These are phyloP conservation scores for Micromesistius poutassou DNA, from an alignment of 2,797 vertebrate genomes.

Conservation along the genomic window DNA sequence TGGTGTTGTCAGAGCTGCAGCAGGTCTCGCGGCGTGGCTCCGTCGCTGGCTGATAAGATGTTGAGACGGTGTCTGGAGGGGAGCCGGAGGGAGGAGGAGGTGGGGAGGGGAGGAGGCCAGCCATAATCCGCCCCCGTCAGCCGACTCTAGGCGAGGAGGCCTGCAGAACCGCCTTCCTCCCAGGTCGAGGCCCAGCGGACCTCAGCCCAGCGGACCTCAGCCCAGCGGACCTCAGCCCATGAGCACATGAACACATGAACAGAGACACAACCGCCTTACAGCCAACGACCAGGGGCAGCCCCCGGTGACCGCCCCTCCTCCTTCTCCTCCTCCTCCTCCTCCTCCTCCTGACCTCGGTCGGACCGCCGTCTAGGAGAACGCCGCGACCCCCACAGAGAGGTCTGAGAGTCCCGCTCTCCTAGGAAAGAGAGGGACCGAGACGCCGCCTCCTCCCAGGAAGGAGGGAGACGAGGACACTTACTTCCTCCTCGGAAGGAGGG, in stretches of 20 bases:
- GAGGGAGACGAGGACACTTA: not conserved
- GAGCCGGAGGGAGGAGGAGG: constrained; percentile 43
- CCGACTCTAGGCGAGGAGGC: not conserved
- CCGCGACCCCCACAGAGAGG: not conserved
- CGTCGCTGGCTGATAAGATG: constrained; percentile 17
- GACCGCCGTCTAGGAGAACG: no score
- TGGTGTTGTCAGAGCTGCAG: constrained; percentile 16
- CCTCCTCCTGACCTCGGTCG: not conserved
- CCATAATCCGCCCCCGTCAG: constrained; percentile 7
- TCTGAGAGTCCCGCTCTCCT: not conserved
- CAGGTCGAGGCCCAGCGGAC: no score
- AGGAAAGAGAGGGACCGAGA: not conserved
- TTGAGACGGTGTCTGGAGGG: constrained; percentile 42
- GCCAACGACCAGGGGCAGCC: constrained; percentile 18
- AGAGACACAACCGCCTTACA: not conserved
- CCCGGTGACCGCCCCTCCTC: not conserved
- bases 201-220: no score
- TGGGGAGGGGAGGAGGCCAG: constrained; percentile 48
- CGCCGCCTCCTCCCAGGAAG: not conserved
- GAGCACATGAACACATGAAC: no score
- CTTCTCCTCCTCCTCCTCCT: not conserved
- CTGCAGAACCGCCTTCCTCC: no score
- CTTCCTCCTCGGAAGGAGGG: constrained; percentile 1
- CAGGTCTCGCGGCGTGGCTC: constrained; percentile 38
- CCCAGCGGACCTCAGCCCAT: no score